Percentiles rank a stretch among this genome's conserved stretches.
Conservation (phyloP, 2,888 invertebrate genomes). For the Caenorhabditis macrosperma region DNA sequence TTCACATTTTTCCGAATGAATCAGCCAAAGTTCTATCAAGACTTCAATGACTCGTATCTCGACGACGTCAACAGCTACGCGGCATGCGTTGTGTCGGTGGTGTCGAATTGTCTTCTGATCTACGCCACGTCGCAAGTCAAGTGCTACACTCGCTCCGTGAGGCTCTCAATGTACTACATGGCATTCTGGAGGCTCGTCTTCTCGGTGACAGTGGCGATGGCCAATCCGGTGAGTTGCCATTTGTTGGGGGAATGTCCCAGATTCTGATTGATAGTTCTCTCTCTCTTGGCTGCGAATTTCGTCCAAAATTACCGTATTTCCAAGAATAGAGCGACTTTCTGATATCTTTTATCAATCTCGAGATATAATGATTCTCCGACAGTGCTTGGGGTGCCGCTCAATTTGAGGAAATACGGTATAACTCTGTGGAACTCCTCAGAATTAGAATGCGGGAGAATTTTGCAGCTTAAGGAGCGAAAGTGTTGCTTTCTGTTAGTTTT, state of each 20-base stretch:
- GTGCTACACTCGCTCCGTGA: conserved; percentile 14
- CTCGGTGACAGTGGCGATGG: conserved; percentile 22
- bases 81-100: conserved; percentile 2
- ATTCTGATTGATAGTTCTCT: too few relatives aligned
- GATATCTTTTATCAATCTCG: too few relatives aligned
- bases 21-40: conserved; percentile 8
- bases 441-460: too few relatives aligned
- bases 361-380: too few relatives aligned
- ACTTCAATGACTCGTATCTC: conserved; percentile 15
- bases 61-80: conserved; percentile 35
- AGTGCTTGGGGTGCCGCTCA: too few relatives aligned
- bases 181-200: conserved; percentile 21
- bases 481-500: too few relatives aligned
- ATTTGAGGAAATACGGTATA: too few relatives aligned
- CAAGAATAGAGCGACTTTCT: too few relatives aligned
- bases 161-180: conserved; percentile 15
- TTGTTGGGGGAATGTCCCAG: not conserved
- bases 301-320: too few relatives aligned
- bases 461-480: too few relatives aligned
- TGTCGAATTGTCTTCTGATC: conserved; percentile 12
- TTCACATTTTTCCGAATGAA: not conserved
- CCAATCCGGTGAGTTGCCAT: conserved; percentile 28
- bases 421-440: too few relatives aligned
- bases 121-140: conserved; percentile 34
- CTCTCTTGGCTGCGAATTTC: too few relatives aligned